phyloP scores from a whole-genome alignment of 92 coral and sea anemone genomes.

The Diadumene lineata region DNA sequence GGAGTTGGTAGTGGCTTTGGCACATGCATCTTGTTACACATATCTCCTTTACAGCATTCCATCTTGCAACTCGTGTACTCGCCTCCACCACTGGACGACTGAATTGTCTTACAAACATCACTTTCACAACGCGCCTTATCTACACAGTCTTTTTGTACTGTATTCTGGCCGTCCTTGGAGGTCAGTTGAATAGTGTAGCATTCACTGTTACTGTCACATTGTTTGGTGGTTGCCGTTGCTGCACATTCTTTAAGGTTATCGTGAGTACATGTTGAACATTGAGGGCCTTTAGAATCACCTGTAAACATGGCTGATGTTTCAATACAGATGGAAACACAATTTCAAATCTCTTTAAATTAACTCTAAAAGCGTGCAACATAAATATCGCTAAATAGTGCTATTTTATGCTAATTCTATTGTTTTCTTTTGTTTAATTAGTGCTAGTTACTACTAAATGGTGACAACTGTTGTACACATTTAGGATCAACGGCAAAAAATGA shows the following conservation, averaged over 20 bases:
- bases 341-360: no score
- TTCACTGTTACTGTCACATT: not conserved
- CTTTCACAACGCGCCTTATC: conserved; percentile 2
- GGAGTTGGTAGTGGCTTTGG: not conserved
- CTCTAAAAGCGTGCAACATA: no score
- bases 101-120: conserved; percentile 17
- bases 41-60: conserved; percentile 14
- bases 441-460: no score
- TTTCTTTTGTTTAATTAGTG: no score
- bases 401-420: no score
- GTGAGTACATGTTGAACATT: conserved; percentile 6
- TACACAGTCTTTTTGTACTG: conserved; percentile 2
- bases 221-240: not conserved
- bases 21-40: conserved; percentile 3
- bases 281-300: conserved; percentile 18
- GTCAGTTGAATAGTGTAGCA: conserved; percentile 21
- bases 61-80: conserved; percentile 3
- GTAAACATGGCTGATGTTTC: not conserved
- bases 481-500: no score
- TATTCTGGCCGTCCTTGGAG: not conserved
- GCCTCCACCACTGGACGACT: conserved; percentile 2
- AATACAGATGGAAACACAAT: no score
- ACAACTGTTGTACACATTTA: no score
- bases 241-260: not conserved
- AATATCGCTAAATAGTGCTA: no score